Conservation (phyloP, 2,888 invertebrate genomes). For the Ariolimax columbianus region DNA sequence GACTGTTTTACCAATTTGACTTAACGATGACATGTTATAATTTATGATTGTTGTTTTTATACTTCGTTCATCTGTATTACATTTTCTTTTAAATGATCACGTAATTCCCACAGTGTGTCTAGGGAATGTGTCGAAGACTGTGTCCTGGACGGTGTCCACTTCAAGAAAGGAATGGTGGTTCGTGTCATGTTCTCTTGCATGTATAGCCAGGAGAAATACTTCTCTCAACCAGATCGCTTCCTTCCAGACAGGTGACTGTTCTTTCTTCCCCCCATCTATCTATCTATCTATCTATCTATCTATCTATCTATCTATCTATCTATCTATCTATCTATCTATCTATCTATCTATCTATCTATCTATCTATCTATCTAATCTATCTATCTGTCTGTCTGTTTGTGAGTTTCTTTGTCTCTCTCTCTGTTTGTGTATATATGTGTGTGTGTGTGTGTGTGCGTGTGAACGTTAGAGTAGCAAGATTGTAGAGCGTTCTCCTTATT, state of each 20-base stretch:
- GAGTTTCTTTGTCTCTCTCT: background rate
- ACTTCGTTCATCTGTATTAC: no score
- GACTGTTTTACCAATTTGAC: no score
- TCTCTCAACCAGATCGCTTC: slow-evolving; percentile 60
- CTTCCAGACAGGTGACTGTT: slow-evolving; percentile 63
- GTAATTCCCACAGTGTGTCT: slow-evolving; percentile 58
- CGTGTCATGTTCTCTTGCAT: slow-evolving; percentile 63
- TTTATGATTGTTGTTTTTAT: no score
- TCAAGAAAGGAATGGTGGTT: slow-evolving; percentile 61
- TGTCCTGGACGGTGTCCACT: slow-evolving; percentile 58
- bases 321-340: slow-evolving; percentile 7
- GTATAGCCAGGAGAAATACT: slow-evolving; percentile 60
- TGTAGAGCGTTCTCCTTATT: no score
- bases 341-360: background rate
- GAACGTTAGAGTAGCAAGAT: no score
- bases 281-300: background rate
- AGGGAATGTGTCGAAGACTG: slow-evolving; percentile 62
- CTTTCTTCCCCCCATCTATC: slow-evolving; percentile 10
- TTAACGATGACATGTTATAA: no score
- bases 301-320: slow-evolving; percentile 6
- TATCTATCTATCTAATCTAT: background rate
- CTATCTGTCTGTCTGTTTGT: background rate
- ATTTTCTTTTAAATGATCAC: background rate
- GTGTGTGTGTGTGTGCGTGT: no score
- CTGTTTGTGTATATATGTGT: no score